These are phyloP conservation scores for Strix aluco DNA, from an alignment of 2,113 vertebrate genomes.

Conservation along the genomic window DNA sequence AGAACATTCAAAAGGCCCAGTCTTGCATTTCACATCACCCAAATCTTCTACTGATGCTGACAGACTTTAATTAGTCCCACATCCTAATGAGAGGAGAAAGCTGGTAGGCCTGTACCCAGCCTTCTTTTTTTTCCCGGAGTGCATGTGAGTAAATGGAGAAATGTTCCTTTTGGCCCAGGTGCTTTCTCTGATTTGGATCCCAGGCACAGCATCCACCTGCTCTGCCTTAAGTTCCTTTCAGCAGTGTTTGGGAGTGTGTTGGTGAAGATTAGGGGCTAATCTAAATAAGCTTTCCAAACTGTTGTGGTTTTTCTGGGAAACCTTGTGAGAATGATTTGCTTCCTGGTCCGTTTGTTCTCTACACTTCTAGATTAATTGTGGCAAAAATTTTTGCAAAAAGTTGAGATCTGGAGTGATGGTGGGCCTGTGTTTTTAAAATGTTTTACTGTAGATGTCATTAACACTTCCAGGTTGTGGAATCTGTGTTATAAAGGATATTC, in stretches of 20 bases:
- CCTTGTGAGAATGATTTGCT: background rate
- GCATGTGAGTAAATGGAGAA: background rate
- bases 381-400: background rate
- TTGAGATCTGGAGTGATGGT: background rate
- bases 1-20: conserved; percentile 36
- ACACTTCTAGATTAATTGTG: background rate
- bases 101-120: background rate
- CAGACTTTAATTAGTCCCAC: conserved; percentile 41
- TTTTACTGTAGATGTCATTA: background rate
- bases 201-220: background rate
- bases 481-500: background rate
- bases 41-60: conserved; percentile 13
- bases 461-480: background rate
- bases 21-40: conserved; percentile 36
- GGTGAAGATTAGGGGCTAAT: background rate
- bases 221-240: background rate
- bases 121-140: background rate
- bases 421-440: background rate
- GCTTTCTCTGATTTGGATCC: background rate
- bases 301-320: background rate
- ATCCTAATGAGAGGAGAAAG: conserved; percentile 11
- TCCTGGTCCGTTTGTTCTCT: background rate
- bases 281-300: background rate
- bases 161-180: background rate
- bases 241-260: background rate